These are phyloP conservation scores for Premnoplex brunnescens DNA, from an alignment of 2,797 vertebrate genomes.

Conservation along the genomic window DNA sequence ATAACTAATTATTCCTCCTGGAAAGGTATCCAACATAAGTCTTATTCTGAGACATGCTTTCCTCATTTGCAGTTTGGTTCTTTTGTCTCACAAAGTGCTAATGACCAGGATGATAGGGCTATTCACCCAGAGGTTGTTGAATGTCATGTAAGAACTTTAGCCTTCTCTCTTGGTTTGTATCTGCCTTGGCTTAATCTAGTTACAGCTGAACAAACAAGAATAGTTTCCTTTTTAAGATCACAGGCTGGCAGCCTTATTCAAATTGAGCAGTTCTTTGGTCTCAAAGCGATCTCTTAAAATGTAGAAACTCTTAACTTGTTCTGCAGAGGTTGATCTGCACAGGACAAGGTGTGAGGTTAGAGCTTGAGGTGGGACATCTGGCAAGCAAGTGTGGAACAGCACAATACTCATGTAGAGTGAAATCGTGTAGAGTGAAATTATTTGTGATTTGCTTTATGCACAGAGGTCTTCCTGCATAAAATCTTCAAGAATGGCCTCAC, in stretches of 20 bases:
- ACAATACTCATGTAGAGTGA: background rate
- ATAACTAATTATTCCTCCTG: background rate
- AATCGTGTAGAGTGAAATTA: background rate
- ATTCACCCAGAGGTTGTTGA: background rate
- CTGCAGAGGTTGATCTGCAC: background rate
- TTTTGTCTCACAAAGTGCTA: background rate
- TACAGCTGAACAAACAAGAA: background rate
- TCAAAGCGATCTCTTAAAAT: background rate
- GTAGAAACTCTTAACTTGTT: background rate
- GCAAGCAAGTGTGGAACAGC: background rate
- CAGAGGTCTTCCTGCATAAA: background rate
- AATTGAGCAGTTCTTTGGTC: background rate
- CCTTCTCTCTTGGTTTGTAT: background rate
- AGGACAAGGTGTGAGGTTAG: background rate
- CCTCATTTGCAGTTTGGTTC: background rate
- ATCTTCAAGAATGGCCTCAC: background rate
- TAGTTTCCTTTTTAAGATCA: background rate
- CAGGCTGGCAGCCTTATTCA: background rate
- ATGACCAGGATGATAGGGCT: background rate
- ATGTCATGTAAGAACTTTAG: background rate
- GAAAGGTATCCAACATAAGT: background rate
- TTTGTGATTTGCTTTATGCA: background rate
- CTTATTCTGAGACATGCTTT: background rate
- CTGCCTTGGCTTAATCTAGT: background rate
- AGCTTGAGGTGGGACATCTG: constrained; percentile 4